Conservation (phyloP, 2,797 vertebrate species). For the Pogoniulus pusillus region DNA sequence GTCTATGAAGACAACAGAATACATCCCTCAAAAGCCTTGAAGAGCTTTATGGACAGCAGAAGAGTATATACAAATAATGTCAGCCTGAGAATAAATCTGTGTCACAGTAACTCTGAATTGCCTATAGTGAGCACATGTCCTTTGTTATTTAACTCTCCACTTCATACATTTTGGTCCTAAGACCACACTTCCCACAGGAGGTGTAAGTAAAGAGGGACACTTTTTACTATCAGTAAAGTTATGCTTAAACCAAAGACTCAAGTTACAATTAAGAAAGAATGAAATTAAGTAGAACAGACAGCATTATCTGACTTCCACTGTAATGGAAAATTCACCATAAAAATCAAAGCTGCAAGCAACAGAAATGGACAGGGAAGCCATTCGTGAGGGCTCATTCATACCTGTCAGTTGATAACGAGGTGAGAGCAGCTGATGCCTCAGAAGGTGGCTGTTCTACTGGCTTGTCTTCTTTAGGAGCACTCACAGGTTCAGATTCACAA, state of each 20-base stretch:
- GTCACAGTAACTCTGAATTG: neutral
- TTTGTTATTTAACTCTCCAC: neutral
- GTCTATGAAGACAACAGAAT: neutral
- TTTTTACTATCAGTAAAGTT: neutral
- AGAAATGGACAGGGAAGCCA: neutral
- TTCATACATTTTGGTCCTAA: neutral
- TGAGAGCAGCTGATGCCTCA: constrained; percentile 73
- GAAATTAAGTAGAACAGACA: neutral
- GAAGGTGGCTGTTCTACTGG: constrained; percentile 76
- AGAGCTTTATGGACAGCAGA: neutral
- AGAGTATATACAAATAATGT: neutral
- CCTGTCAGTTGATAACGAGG: constrained; percentile 76
- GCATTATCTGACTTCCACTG: neutral
- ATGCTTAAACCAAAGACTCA: neutral
- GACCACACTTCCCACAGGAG: neutral
- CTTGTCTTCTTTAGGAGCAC: constrained; percentile 76
- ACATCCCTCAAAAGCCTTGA: neutral
- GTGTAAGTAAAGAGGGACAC: neutral
- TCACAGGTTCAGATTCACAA: constrained; percentile 73
- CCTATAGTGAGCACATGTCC: neutral
- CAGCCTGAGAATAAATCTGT: neutral
- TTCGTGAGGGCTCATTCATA: neutral
- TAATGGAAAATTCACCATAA: neutral
- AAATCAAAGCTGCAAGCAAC: neutral
- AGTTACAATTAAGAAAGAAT: neutral